Evolutionary conservation across 2,113 vertebrate species (phyloP).

Genomic region (Bubo bubo): DNA sequence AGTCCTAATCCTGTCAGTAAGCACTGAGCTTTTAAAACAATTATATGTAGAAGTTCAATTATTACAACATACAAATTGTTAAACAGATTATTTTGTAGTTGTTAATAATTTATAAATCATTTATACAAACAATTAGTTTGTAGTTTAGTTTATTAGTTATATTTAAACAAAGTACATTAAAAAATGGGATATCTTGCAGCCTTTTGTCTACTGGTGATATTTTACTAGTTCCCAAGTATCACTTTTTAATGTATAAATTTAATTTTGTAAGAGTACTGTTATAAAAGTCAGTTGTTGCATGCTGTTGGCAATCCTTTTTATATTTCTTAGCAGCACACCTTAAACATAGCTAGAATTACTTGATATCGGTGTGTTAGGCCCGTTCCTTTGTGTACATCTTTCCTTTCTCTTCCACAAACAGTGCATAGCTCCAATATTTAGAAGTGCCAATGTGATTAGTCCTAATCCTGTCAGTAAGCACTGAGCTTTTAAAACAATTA

Average conservation of each 20-base stretch:
- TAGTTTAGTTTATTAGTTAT: neutral
- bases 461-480: neutral
- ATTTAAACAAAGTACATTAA: neutral
- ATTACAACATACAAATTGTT: neutral
- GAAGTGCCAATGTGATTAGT: neutral
- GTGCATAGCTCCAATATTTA: accelerated
- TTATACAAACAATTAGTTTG: neutral
- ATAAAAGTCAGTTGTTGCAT: neutral
- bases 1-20: neutral
- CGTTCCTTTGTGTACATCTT: neutral
- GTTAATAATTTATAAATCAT: neutral
- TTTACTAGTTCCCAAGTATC: neutral
- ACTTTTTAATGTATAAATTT: neutral
- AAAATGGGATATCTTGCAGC: neutral
- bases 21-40: neutral
- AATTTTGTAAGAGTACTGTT: neutral
- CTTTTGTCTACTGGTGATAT: neutral
- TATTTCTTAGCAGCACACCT: neutral
- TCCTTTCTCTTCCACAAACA: neutral
- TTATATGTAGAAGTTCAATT: accelerated
- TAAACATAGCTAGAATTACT: neutral
- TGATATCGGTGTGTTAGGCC: accelerated
- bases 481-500: neutral
- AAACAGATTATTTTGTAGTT: neutral
- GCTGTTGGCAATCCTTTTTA: neutral